Evolutionary conservation across 2,888 invertebrate genomes (phyloP), one percentile per base, ranked within the genome.

Genomic region (Ophion obscuratus): DNA sequence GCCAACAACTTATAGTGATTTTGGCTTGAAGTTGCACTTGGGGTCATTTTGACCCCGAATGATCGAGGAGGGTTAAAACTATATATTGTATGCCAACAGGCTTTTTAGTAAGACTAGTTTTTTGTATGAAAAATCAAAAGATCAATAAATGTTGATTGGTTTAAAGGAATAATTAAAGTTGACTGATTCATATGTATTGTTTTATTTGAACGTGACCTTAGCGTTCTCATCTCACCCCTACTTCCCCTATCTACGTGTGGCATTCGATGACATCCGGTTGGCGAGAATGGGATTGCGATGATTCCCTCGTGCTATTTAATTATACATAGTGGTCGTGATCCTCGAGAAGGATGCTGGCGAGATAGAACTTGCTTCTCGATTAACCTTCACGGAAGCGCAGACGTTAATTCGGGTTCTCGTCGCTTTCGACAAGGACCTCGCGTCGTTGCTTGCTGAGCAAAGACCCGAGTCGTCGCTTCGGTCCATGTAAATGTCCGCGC

Each of bases 361-460:
- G 83, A 80, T 70, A 61, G 62, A 67, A 77, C 73, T 57, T 40
- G 75, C 78, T 64, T 47, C 70, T 70, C 85, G 85, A 85, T 85
- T 82, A 79, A 66, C 75, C 85, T 81, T 85, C 78, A 81, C 85
- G 85, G 85, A 82, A 85, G 82, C 70, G 68, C 70, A 77, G 68
- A 75, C 78, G 74, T 78, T 79, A 79, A 81, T 85, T 85, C 59
- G 75, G 82, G 64, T 71, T 78, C 85, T 79, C 82, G 61, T 68
- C 64, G 70, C 70, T 79, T 57, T 85, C 77, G 57, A 81, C 81
- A 76, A 68, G 64, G 27, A 27, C 44, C 14, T 53, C 17, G 31
- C 53, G 53, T 57, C 24, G 40, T 47, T 61, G 61, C 44, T 66
- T 47, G 20, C 40, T 44, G 9, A 11, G 31, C 31, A 27, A 40